These are phyloP conservation scores for Polydrusus tereticollis DNA, from an alignment of 2,888 invertebrate genomes.

Conservation along the genomic window DNA sequence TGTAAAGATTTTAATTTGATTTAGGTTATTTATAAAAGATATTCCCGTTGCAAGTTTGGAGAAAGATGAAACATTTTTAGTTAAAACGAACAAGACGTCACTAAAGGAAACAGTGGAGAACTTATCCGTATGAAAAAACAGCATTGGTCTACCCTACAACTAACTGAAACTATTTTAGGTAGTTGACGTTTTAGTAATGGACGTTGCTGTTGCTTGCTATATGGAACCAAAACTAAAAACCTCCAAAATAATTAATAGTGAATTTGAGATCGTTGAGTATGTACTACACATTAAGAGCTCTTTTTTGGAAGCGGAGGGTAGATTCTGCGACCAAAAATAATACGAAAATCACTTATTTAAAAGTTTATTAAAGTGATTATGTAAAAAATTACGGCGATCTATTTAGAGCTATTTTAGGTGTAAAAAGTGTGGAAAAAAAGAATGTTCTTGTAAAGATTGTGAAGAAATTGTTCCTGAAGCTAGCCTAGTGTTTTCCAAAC, in stretches of 20 bases:
- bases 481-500: conserved; percentile 51
- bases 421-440: conserved; percentile 18
- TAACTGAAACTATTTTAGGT: conserved; percentile 42
- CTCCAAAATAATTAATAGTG: neutral
- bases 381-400: no score
- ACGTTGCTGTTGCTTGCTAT: conserved; percentile 50
- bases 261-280: neutral
- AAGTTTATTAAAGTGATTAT: no score
- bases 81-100: conserved; percentile 26
- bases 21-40: conserved; percentile 63
- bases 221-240: conserved; percentile 18
- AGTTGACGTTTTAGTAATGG: conserved; percentile 49
- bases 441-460: conserved; percentile 27
- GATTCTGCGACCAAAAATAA: no score
- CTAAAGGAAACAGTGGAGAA: conserved; percentile 31
- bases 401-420: conserved; percentile 36
- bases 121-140: conserved; percentile 27
- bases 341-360: no score
- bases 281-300: neutral
- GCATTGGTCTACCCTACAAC: neutral
- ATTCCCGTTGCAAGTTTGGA: conserved; percentile 61
- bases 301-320: no score
- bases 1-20: no score
- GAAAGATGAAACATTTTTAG: conserved; percentile 45
- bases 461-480: conserved; percentile 31